Evolutionary conservation across 2,113 vertebrate genomes (phyloP).

Genomic region (Caretta caretta): DNA sequence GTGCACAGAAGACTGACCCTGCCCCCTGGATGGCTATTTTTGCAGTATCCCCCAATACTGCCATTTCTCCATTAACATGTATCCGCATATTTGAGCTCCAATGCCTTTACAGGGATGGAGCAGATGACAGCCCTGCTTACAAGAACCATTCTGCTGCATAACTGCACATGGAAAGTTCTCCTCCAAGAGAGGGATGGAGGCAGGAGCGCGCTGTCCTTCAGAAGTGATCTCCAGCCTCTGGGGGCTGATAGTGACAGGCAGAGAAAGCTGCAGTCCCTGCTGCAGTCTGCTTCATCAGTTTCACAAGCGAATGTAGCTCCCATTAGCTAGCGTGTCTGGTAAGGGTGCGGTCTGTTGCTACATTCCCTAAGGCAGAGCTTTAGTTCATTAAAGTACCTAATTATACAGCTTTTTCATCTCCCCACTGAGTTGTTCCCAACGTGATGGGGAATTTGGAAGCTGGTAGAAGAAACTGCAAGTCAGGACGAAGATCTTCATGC

Average conservation of each 20-base stretch:
- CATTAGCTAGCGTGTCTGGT: conserved; percentile 40
- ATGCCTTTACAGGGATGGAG: background rate
- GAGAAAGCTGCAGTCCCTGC: background rate
- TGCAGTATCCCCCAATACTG: too few species aligned
- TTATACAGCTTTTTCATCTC: conserved; percentile 37
- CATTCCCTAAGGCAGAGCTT: conserved; percentile 32
- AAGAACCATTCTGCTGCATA: fast-evolving
- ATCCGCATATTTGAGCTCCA: fast-evolving
- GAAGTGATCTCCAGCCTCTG: conserved; percentile 28
- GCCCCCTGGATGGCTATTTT: background rate
- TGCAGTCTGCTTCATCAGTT: background rate
- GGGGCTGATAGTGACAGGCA: background rate
- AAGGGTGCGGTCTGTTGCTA: background rate
- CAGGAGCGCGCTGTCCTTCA: background rate
- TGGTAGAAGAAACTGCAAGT: conserved; percentile 54
- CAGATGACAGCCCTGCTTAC: fast-evolving
- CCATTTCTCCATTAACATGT: background rate
- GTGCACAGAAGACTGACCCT: background rate
- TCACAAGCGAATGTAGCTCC: conserved; percentile 56
- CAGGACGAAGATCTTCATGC: conserved; percentile 27
- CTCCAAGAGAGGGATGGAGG: background rate
- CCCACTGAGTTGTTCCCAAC: conserved; percentile 26
- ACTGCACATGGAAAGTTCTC: fast-evolving
- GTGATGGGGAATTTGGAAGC: conserved; percentile 47
- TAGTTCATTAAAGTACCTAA: conserved; percentile 67